Conservation (phyloP, 2,888 invertebrate species). For the Apotomis capreana region DNA sequence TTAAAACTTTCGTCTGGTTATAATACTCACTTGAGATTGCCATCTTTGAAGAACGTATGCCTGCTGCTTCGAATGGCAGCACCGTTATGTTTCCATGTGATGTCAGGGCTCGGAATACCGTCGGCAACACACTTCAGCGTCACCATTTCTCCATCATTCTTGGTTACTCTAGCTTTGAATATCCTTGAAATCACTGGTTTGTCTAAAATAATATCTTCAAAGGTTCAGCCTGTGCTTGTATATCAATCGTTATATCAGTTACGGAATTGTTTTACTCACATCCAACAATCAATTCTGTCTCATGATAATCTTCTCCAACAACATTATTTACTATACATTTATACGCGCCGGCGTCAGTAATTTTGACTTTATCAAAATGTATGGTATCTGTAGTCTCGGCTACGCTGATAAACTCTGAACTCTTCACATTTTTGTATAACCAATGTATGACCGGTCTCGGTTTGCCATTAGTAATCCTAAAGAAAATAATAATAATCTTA, state of each 20-base stretch:
- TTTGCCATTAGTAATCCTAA: constrained; percentile 51
- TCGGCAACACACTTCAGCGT: constrained; percentile 51
- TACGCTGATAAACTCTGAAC: constrained; percentile 32
- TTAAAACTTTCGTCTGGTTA: no score
- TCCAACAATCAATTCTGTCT: constrained; percentile 52
- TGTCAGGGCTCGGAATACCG: constrained; percentile 55
- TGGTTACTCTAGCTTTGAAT: constrained; percentile 22
- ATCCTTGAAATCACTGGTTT: constrained; percentile 51
- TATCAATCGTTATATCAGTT: no score
- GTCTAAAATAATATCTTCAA: constrained; percentile 47
- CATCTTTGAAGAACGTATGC: constrained; percentile 46
- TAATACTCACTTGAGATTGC: constrained; percentile 53
- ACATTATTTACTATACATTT: constrained; percentile 53
- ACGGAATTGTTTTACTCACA: constrained; percentile 50
- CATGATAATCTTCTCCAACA: constrained; percentile 49
- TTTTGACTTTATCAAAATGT: constrained; percentile 43
- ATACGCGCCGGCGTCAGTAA: constrained; percentile 50
- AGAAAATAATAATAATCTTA: neutral
- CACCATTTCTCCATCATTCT: constrained; percentile 48
- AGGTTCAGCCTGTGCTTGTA: no score
- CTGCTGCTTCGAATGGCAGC: constrained; percentile 41
- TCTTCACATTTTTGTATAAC: constrained; percentile 45
- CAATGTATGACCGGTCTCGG: constrained; percentile 55
- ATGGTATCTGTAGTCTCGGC: constrained; percentile 43
- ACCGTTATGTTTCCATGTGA: constrained; percentile 55